Evolutionary conservation across 2,888 invertebrate species (phyloP).

Genomic region (Drosophila austrosaltans): DNA sequence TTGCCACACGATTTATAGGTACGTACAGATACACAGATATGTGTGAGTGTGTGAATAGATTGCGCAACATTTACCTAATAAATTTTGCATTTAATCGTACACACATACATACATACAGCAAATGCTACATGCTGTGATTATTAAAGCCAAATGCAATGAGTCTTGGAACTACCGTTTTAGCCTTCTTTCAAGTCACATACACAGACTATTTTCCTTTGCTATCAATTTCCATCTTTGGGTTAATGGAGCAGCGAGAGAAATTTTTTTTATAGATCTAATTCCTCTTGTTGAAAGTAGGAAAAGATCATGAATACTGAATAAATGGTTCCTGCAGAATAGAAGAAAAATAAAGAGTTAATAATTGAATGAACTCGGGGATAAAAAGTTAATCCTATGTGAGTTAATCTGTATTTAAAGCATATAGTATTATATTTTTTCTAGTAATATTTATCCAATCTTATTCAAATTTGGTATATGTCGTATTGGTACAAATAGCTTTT

Average conservation of each 20-base stretch:
- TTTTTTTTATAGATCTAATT: slow-evolving; percentile 1
- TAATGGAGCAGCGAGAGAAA: slow-evolving; percentile 35
- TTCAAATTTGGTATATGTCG: no score
- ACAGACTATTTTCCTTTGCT: not conserved
- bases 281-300: slow-evolving; percentile 32
- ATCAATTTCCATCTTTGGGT: slow-evolving; percentile 21
- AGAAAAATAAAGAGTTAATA: not conserved
- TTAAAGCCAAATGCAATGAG: slow-evolving; percentile 19
- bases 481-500: no score
- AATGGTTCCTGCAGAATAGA: slow-evolving; percentile 19
- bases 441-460: no score
- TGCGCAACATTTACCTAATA: slow-evolving; percentile 72
- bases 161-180: slow-evolving; percentile 47
- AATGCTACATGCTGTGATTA: slow-evolving; percentile 71
- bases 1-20: slow-evolving; percentile 69
- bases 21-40: slow-evolving; percentile 4
- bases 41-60: slow-evolving; percentile 41
- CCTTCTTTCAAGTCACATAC: not conserved
- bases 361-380: not conserved
- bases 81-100: slow-evolving; percentile 67
- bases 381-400: no score
- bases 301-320: slow-evolving; percentile 7
- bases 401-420: no score
- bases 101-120: slow-evolving; percentile 43
- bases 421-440: no score